These are phyloP conservation scores for Sphaeridia pumilis DNA, from an alignment of 2,888 invertebrate genomes.

Conservation along the genomic window DNA sequence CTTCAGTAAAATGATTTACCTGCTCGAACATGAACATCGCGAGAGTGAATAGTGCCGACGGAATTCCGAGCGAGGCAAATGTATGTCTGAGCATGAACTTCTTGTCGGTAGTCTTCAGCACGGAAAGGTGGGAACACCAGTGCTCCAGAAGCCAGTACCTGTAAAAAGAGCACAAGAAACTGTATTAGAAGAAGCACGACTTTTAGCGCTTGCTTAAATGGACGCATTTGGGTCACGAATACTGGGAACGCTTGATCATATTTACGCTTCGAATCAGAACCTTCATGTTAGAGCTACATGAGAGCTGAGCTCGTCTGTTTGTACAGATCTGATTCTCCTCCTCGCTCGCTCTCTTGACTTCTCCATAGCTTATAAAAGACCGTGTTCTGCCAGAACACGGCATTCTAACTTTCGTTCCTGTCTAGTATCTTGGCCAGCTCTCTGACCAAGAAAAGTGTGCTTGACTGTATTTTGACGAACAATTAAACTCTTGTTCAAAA, in stretches of 20 bases:
- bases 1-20: conserved; percentile 49
- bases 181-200: not conserved
- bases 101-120: conserved; percentile 82
- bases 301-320: no score
- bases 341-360: no score
- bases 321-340: no score
- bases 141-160: conserved; percentile 81
- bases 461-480: no score
- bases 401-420: no score
- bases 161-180: conserved; percentile 36
- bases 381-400: no score
- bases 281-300: not conserved
- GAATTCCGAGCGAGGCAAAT: conserved; percentile 81
- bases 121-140: conserved; percentile 88
- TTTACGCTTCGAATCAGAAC: not conserved
- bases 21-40: conserved; percentile 87
- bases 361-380: no score
- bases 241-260: not conserved
- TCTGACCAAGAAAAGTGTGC: no score
- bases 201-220: not conserved
- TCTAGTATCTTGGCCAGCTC: no score
- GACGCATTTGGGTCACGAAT: no score
- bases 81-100: conserved; percentile 88
- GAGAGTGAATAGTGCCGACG: conserved; percentile 78
- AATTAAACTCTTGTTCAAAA: no score